These are phyloP conservation scores for Corynorhinus townsendii DNA, from an alignment of 2,113 vertebrate species.

Conservation along the genomic window DNA sequence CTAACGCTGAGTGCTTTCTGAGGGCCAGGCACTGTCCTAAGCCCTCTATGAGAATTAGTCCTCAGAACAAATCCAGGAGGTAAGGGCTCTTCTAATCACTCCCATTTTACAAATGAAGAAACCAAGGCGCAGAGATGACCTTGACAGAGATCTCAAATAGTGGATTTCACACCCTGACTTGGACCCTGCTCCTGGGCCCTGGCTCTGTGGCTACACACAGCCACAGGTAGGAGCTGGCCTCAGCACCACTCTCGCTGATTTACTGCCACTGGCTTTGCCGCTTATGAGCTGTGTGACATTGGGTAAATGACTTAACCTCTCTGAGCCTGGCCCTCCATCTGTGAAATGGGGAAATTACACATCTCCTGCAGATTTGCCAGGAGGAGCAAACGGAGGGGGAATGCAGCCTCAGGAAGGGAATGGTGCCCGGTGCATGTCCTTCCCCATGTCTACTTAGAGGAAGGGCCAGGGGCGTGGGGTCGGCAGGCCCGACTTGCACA, in stretches of 20 bases:
- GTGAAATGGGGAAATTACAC: background rate
- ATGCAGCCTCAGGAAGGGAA: background rate
- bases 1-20: background rate
- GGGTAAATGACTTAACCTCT: background rate
- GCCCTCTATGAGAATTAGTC: background rate
- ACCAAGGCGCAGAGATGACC: background rate
- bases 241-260: fast-evolving
- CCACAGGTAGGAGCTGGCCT: background rate
- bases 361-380: background rate
- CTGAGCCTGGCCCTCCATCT: background rate
- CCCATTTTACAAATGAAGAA: background rate
- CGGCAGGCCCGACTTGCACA: background rate
- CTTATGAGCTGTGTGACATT: background rate
- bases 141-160: background rate
- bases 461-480: too few species aligned
- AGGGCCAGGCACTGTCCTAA: background rate
- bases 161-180: background rate
- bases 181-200: background rate
- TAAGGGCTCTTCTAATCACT: background rate
- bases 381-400: background rate
- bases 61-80: background rate
- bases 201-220: background rate
- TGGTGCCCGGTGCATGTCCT: background rate
- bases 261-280: background rate
- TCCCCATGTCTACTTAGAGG: background rate